phyloP scores from a whole-genome alignment of 2,888 invertebrate species.

The Athalia cordata region DNA sequence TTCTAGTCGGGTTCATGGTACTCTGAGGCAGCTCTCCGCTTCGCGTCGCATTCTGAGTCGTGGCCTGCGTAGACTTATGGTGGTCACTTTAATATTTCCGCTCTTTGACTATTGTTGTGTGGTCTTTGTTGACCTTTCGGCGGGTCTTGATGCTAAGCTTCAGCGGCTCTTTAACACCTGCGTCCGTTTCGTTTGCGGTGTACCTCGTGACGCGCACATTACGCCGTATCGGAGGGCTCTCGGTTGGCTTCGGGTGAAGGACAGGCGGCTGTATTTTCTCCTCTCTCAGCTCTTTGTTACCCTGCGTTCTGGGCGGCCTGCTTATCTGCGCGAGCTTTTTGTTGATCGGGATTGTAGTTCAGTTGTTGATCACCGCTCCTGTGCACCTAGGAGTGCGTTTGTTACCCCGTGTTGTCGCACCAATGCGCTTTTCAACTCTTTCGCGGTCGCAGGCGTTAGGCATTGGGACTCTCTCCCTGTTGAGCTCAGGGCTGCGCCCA shows the following conservation, averaged over 20 bases:
- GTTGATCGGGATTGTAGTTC: neutral
- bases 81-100: neutral
- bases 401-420: neutral
- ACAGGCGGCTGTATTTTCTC: neutral
- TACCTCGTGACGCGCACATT: slow-evolving; percentile 12
- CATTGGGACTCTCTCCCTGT: neutral
- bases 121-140: neutral
- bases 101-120: slow-evolving; percentile 8
- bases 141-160: neutral
- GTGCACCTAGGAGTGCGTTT: neutral
- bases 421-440: neutral
- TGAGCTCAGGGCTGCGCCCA: neutral
- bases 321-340: slow-evolving; percentile 5
- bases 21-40: neutral
- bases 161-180: slow-evolving; percentile 10
- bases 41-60: neutral
- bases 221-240: slow-evolving; percentile 5
- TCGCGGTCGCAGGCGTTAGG: neutral
- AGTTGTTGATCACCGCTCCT: neutral
- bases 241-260: neutral
- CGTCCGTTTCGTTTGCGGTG: slow-evolving; percentile 12
- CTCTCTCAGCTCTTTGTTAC: neutral
- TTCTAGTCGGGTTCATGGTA: slow-evolving; percentile 21
- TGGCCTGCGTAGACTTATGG: neutral
- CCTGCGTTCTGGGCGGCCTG: neutral